Conservation (phyloP, 2,888 invertebrate genomes). For the Aporophyla nigra region DNA sequence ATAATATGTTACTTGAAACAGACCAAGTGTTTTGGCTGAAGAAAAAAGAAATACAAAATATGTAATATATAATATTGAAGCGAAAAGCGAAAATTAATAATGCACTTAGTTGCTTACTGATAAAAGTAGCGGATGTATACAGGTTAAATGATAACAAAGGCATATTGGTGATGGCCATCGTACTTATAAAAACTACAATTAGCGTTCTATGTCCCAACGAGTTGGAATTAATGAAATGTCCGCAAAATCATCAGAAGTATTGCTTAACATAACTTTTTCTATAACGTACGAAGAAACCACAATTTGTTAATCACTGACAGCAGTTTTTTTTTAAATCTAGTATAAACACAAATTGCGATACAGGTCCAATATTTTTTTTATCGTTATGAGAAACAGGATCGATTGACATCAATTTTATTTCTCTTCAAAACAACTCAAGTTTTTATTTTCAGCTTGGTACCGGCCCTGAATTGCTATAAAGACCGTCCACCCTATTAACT, state of each 20-base stretch:
- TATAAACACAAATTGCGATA: too few species aligned
- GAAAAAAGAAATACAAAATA: slow-evolving; percentile 2
- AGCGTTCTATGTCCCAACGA: slow-evolving; percentile 14
- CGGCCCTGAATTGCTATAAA: too few species aligned
- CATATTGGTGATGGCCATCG: slow-evolving; percentile 47
- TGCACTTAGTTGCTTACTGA: slow-evolving; percentile 32
- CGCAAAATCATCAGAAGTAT: background rate
- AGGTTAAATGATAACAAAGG: slow-evolving; percentile 50
- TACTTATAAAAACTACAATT: slow-evolving; percentile 45
- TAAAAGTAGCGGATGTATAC: slow-evolving; percentile 25
- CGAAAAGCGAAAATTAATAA: slow-evolving; percentile 26
- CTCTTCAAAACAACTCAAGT: too few species aligned
- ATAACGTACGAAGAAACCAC: too few species aligned
- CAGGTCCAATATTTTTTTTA: too few species aligned
- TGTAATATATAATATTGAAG: slow-evolving; percentile 8
- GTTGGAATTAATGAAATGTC: background rate
- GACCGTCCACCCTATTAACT: too few species aligned
- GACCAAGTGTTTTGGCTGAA: slow-evolving; percentile 16
- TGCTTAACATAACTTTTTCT: background rate
- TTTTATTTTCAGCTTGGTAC: too few species aligned
- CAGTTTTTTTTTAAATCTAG: too few species aligned
- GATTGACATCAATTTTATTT: too few species aligned
- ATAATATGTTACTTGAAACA: background rate
- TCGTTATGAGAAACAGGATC: too few species aligned
- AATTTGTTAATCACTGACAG: too few species aligned